Evolutionary conservation across 92 coral and sea anemone genomes (phyloP).

Genomic region (Pocillopora grandis): DNA sequence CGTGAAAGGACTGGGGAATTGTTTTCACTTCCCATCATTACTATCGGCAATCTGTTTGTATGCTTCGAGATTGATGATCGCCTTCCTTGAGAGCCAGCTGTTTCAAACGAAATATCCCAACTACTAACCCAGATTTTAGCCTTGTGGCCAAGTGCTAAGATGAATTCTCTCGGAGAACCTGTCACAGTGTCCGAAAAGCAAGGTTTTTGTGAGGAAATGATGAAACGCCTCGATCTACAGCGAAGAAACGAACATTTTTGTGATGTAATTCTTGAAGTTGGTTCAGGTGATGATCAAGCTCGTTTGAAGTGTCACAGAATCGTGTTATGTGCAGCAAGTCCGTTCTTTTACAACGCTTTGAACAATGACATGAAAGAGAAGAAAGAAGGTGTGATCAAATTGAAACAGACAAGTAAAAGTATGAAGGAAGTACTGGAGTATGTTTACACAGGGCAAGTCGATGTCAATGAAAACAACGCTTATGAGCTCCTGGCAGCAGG

Average conservation of each 20-base stretch:
- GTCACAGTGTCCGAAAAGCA: not conserved
- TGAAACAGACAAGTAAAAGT: conserved; percentile 50
- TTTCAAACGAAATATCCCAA: too few species aligned
- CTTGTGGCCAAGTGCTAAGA: not conserved
- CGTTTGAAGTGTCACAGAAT: conserved; percentile 59
- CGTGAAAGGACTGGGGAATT: too few species aligned
- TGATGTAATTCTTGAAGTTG: conserved; percentile 47
- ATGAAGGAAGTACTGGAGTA: conserved; percentile 58
- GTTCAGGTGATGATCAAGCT: conserved; percentile 25
- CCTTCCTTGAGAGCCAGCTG: too few species aligned
- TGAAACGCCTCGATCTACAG: not conserved
- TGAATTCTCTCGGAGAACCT: not conserved
- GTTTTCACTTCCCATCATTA: too few species aligned
- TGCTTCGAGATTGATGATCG: too few species aligned
- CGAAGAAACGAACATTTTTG: conserved; percentile 14
- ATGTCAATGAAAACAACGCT: conserved; percentile 53
- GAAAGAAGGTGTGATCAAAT: conserved; percentile 52
- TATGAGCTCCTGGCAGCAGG: conserved; percentile 56
- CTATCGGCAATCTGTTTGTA: too few species aligned
- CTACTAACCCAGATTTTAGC: not conserved
- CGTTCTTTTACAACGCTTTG: conserved; percentile 64
- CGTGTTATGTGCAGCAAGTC: conserved; percentile 73
- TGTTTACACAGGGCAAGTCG: conserved; percentile 66
- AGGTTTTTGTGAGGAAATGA: not conserved
- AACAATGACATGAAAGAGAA: conserved; percentile 74